These are phyloP conservation scores for Augiades crinisus DNA, from an alignment of 2,888 invertebrate genomes.

Conservation along the genomic window DNA sequence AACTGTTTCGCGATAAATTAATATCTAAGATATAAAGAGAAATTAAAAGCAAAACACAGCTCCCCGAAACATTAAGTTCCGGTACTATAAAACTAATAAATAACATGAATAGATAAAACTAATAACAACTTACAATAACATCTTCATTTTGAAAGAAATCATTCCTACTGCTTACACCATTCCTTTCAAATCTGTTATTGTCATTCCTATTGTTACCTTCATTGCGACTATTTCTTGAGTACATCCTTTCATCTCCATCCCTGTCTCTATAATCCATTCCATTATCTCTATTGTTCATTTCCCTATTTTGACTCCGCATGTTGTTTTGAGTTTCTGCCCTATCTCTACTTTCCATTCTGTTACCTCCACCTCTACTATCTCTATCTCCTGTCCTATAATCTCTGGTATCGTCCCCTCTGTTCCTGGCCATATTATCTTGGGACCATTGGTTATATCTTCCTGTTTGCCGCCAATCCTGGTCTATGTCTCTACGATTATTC, in stretches of 20 bases:
- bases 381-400: constrained; percentile 36
- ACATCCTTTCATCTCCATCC: not conserved
- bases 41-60: too few relatives aligned
- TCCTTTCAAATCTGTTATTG: constrained; percentile 30
- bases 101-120: not conserved
- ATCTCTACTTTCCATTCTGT: constrained; percentile 19
- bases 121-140: constrained; percentile 51
- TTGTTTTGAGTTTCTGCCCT: constrained; percentile 30
- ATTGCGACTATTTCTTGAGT: constrained; percentile 29
- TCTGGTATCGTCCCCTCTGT: constrained; percentile 33
- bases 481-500: constrained; percentile 41
- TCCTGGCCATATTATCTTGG: constrained; percentile 30
- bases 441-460: constrained; percentile 38
- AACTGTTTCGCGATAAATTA: too few relatives aligned
- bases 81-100: too few relatives aligned
- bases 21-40: too few relatives aligned
- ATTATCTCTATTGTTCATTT: constrained; percentile 34
- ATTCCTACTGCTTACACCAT: constrained; percentile 40
- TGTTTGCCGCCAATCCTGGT: constrained; percentile 53
- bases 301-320: constrained; percentile 3
- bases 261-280: constrained; percentile 39
- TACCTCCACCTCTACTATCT: constrained; percentile 18
- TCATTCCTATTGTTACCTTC: constrained; percentile 39
- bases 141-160: constrained; percentile 50
- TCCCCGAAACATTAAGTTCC: too few relatives aligned